phyloP scores from a whole-genome alignment of 2,113 vertebrate species.

The Vanacampus margaritifer region DNA sequence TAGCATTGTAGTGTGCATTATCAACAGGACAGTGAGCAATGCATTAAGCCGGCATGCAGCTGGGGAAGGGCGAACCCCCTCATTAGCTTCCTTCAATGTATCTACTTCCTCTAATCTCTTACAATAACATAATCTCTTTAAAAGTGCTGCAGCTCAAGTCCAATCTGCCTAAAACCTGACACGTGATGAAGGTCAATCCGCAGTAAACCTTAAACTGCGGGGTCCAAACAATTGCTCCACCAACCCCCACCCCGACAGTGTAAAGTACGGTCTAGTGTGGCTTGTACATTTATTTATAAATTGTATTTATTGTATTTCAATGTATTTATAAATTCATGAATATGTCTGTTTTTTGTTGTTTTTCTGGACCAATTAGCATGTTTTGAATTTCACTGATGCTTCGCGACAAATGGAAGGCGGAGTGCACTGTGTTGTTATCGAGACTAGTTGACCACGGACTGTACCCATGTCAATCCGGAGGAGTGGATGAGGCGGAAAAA shows the following conservation, averaged over 20 bases:
- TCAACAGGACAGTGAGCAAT: conserved; percentile 68
- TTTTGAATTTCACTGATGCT: too few species aligned
- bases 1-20: conserved; percentile 65
- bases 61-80: conserved; percentile 62
- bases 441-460: too few species aligned
- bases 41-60: conserved; percentile 55
- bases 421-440: too few species aligned
- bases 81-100: conserved; percentile 69
- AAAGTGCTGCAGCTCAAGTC: conserved; percentile 69
- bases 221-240: conserved; percentile 18
- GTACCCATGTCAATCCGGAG: too few species aligned
- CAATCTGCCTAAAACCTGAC: conserved; percentile 72
- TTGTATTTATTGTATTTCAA: too few species aligned
- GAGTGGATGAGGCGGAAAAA: too few species aligned
- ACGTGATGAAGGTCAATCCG: conserved; percentile 69
- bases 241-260: background rate
- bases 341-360: too few species aligned
- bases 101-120: conserved; percentile 71
- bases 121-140: conserved; percentile 76
- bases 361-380: too few species aligned
- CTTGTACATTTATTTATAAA: conserved; percentile 4
- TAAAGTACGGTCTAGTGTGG: conserved; percentile 23
- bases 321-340: too few species aligned
- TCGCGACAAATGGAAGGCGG: too few species aligned
- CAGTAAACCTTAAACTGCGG: conserved; percentile 50